Evolutionary conservation across 2,888 invertebrate species (phyloP).

Genomic region (Orchesellides sinensis): DNA sequence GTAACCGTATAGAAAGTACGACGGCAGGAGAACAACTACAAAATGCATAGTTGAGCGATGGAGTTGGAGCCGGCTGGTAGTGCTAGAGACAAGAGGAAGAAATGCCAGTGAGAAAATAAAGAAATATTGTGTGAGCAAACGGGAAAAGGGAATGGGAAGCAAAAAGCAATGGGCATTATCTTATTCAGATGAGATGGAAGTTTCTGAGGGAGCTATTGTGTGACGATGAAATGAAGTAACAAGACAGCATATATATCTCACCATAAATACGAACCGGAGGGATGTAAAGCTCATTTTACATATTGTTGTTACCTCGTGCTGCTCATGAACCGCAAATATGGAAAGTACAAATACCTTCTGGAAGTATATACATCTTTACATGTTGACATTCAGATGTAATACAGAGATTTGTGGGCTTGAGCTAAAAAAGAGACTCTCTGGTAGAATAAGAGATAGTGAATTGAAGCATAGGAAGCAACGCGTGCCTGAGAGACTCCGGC

Average conservation of each 20-base stretch:
- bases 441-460: neutral
- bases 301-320: conserved; percentile 45
- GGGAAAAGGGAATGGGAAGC: conserved; percentile 7
- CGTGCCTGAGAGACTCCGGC: conserved; percentile 55
- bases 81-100: neutral
- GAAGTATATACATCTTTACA: neutral
- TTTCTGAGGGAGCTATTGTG: conserved; percentile 41
- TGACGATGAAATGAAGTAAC: conserved; percentile 42
- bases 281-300: conserved; percentile 57
- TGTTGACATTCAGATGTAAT: conserved; percentile 49
- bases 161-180: conserved; percentile 51
- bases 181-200: conserved; percentile 61
- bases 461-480: conserved; percentile 13
- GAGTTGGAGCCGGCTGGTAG: neutral
- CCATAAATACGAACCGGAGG: conserved; percentile 29
- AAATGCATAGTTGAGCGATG: neutral
- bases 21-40: too few species aligned
- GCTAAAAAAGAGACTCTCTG: neutral
- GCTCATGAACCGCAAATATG: conserved; percentile 10
- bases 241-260: conserved; percentile 27
- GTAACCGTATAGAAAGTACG: too few species aligned
- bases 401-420: conserved; percentile 56
- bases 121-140: conserved; percentile 21
- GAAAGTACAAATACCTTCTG: neutral
- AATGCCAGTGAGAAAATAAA: conserved; percentile 4